Evolutionary conservation across 2,797 vertebrate genomes (phyloP), one percentile per base, ranked within the genome.

Genomic region (Chaunax sp.): DNA sequence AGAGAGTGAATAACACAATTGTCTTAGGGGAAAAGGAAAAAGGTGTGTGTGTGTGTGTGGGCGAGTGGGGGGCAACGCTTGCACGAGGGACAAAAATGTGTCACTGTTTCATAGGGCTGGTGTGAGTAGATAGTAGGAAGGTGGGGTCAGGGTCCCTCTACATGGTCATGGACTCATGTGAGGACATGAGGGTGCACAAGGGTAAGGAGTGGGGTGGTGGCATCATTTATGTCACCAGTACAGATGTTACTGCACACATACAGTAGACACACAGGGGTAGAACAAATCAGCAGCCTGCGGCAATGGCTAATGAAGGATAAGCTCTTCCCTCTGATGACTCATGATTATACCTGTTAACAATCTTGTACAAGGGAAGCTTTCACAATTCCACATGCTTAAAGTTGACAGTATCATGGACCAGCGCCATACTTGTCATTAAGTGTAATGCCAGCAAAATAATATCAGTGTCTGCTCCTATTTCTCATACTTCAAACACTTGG

Each of bases 11-110:
- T 70, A 77, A 85, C 80, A 79, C 85, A 80, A 90, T 92, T 91
- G 89, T 90, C 77, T 80, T 54, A 61, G 62, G 82, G 87, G 80
- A 82, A 91, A 88, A 88, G 88, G 88, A 89, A 86, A 86, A 75
- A 78, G 64, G 58, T 74, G 63, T 55, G 69, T 70, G 75, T 76
- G 58, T 75, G 66, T 57, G 71, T 47, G 77, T 25, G 68, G 3
- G 77, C 22, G 80, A 12, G 80, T 38, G 62, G 57, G 41, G 46
- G 69, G 40, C 28, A 62, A 25, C 4, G 30, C 37, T 51, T 64
- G n/a, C 50, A 37, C 11, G 30, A 70, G 40, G 25, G 56, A 41
- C 16, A 47, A 53, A 51, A 30, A 49, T 64, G 46, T 75, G 69
- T 81, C 77, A 69, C 49, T 80, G 64, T 57, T 54, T 63, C 13